Evolutionary conservation across 2,888 invertebrate species (phyloP), one percentile per base, ranked within the genome.

Genomic region (Melieria crassipennis): DNA sequence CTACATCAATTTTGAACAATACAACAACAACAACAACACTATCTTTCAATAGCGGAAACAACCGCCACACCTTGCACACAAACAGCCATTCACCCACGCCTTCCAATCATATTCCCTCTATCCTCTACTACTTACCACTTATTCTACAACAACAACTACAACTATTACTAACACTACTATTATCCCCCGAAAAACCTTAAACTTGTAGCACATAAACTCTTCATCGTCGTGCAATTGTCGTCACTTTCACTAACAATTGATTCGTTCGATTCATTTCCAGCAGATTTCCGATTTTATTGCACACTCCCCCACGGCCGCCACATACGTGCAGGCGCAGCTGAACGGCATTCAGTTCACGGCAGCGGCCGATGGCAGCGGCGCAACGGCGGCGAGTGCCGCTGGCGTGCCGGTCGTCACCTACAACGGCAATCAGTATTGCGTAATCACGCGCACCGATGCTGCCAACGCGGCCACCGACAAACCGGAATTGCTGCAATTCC

Each of bases 261-360:
- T 30, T 30, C 56, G 45, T 48, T 75, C 74, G 66, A 72, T 75
- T 77, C 73, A 78, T 77, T 76, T 69, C 63, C 52, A 68, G 61
- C 77, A 84, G 84, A 84, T 84, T 79, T 81, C 84, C 76, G 82
- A 84, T 79, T 83, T 84, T 77, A 84, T 84, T 78, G 84, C 83
- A 73, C 83, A 84, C 75, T 84, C 84, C 56, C 84, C 84, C 45
- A 84, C 84, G 67, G 84, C 84, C 67, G 84, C 84, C 70, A 79
- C 79, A 71, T 84, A 84, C 68, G 82, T 84, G 75, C 84, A 84
- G 75, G 83, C 83, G 0, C 84, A 84, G 65, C 73, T 84, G 47
- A 84, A 75, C 69, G 82, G 73, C 64, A 74, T 76, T 46, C 76
- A 76, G 69, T 75, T 75, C 56, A 63, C 61, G 42, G 61, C 64